Conservation (phyloP, 2,888 invertebrate genomes). For the Drosophila maculinotata region DNA sequence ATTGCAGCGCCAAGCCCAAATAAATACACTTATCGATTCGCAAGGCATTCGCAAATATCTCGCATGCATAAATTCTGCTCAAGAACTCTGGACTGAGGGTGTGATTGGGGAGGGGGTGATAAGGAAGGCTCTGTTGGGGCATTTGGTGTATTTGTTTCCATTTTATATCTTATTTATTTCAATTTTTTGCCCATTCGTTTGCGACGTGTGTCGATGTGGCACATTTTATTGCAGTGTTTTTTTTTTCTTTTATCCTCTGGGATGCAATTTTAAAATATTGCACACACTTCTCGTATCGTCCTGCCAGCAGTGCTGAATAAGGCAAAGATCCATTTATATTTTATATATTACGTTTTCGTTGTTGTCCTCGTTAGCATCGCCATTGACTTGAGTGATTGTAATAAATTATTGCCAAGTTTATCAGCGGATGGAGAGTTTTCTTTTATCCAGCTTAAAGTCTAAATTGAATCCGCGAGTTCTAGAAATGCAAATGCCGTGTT, state of each 20-base stretch:
- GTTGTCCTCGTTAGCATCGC: slow-evolving; percentile 39
- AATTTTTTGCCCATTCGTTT: slow-evolving; percentile 73
- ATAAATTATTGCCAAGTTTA: slow-evolving; percentile 71
- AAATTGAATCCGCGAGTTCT: slow-evolving; percentile 30
- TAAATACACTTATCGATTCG: slow-evolving; percentile 75
- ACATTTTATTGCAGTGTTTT: slow-evolving; percentile 69
- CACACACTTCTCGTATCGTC: slow-evolving; percentile 41
- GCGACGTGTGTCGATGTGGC: slow-evolving; percentile 61
- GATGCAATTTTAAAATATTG: slow-evolving; percentile 78
- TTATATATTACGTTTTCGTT: slow-evolving; percentile 36
- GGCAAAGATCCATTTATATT: slow-evolving; percentile 56
- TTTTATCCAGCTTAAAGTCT: slow-evolving; percentile 33
- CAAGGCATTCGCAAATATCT: slow-evolving; percentile 68
- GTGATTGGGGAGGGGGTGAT: too few relatives aligned
- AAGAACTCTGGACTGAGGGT: slow-evolving; percentile 14
- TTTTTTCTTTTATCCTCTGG: slow-evolving; percentile 58
- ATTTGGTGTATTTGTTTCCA: slow-evolving; percentile 58
- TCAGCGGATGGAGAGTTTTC: slow-evolving; percentile 42
- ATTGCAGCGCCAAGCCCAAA: slow-evolving; percentile 60
- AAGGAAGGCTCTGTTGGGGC: slow-evolving; percentile 7
- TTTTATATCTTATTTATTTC: slow-evolving; percentile 79
- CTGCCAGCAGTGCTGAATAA: slow-evolving; percentile 19
- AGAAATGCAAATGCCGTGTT: slow-evolving; percentile 12
- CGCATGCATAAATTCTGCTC: slow-evolving; percentile 68
- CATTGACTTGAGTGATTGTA: slow-evolving; percentile 73